Percentiles rank a stretch among this genome's conserved stretches.
These are phyloP conservation scores for Columba guinea DNA, from an alignment of 2,797 vertebrate species.

Conservation along the genomic window DNA sequence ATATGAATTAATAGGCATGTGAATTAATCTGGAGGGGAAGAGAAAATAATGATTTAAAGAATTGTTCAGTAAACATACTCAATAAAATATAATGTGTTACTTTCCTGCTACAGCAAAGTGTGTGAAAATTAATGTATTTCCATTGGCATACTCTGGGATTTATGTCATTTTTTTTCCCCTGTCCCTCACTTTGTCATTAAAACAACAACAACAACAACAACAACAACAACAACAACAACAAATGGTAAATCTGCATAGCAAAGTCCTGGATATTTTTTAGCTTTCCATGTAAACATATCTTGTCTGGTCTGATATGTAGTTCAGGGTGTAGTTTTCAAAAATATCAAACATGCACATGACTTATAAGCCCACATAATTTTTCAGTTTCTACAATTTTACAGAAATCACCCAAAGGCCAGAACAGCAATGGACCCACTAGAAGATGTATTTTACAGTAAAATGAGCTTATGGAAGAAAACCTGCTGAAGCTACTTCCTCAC, in stretches of 20 bases:
- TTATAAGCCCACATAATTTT: not conserved
- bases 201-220: too few relatives aligned
- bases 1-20: not conserved
- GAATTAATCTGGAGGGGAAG: not conserved
- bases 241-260: not conserved
- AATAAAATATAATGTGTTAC: not conserved
- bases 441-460: not conserved
- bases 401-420: not conserved
- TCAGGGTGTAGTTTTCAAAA: constrained; percentile 1
- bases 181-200: accelerated
- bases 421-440: not conserved
- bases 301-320: not conserved
- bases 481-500: not conserved
- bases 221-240: not conserved
- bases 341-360: not conserved
- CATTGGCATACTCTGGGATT: not conserved
- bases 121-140: not conserved
- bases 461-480: not conserved
- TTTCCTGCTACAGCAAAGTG: not conserved
- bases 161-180: not conserved
- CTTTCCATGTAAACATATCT: not conserved
- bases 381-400: constrained; percentile 1
- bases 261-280: not conserved
- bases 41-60: not conserved
- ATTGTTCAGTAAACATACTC: not conserved